Evolutionary conservation across 2,797 vertebrate species (phyloP), one percentile per base, ranked within the genome.

Genomic region (Acanthopagrus latus): DNA sequence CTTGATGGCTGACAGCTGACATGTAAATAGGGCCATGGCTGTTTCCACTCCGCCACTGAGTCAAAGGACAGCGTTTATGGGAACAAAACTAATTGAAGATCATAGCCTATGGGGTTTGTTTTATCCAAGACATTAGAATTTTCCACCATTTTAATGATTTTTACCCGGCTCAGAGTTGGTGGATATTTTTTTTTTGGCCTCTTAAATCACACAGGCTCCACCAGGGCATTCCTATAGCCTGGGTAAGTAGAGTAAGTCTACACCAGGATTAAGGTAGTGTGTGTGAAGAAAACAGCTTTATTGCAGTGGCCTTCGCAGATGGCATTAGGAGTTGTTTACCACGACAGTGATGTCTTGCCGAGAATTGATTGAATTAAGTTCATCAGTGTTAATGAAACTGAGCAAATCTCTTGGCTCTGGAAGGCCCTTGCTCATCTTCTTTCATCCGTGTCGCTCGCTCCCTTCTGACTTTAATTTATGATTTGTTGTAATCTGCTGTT

Each of bases 361-460:
- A 78, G 81, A 86, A 90, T 76, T 81, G 76, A 94, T 92, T 87
- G 71, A 92, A 92, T 93, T 84, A 91, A 88, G 81, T 89, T 89
- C 69, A 80, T 94, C 88, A 84, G 89, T 71, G 78, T 88, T 89
- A 92, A 92, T 89, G 83, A 91, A 90, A 86, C 66, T 5, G 69
- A 72, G 70, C 72, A 81, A 87, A 88, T 88, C 75, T 78, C 59
- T 81, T 73, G 73, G 78, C 83, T 82, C 74, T 52, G 72, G 43
- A 83, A 55, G 66, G 56, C 60, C 66, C 52, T 41, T 20, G 66
- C 65, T 84, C 10, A 6, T 81, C 83, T 77, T 64, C 27, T 48
- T 74, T 80, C 71, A 70, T 72, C 80, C 59, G 69, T 38, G 55
- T 52, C 9, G 68, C 66, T 50, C 63, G 60, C 52, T 51, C 25